Conservation (phyloP, 2,888 invertebrate species). For the Slavum lentiscoides region DNA sequence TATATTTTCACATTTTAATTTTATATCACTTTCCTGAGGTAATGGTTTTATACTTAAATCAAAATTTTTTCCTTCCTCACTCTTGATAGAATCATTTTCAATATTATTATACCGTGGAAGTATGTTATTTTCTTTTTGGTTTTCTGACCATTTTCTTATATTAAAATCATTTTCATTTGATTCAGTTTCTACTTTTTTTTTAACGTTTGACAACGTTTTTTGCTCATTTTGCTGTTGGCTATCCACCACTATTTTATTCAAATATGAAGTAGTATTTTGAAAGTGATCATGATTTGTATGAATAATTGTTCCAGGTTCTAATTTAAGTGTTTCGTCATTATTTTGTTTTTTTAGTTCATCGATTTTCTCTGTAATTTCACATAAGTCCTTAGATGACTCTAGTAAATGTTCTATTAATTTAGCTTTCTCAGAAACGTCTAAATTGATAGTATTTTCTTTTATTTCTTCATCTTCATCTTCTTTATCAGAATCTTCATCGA, state of each 20-base stretch:
- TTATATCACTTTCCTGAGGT: too few species aligned
- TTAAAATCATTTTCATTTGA: slow-evolving; percentile 22
- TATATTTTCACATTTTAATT: too few species aligned
- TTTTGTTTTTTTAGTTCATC: slow-evolving; percentile 46
- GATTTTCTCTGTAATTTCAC: slow-evolving; percentile 36
- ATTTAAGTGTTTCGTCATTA: not conserved
- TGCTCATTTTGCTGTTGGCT: not conserved
- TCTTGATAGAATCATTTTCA: too few species aligned
- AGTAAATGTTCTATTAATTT: slow-evolving; percentile 54
- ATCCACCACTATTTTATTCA: not conserved
- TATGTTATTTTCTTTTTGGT: too few species aligned
- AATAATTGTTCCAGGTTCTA: slow-evolving; percentile 17
- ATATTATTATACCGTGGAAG: too few species aligned
- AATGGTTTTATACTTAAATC: too few species aligned
- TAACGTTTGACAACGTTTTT: not conserved
- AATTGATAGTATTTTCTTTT: slow-evolving; percentile 62
- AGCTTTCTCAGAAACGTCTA: slow-evolving; percentile 59
- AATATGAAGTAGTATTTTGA: not conserved
- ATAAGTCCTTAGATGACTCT: slow-evolving; percentile 22
- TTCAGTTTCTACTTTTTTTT: slow-evolving; percentile 18
- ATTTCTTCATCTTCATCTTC: slow-evolving; percentile 62
- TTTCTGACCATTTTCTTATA: too few species aligned
- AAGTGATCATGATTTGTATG: not conserved
- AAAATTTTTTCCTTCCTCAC: too few species aligned
- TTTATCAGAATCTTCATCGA: slow-evolving; percentile 62